A percentile compares a stretch with the other conserved stretches of the same genome.
phyloP scores from a whole-genome alignment of 2,113 vertebrate genomes.

The Halcyon senegalensis region DNA sequence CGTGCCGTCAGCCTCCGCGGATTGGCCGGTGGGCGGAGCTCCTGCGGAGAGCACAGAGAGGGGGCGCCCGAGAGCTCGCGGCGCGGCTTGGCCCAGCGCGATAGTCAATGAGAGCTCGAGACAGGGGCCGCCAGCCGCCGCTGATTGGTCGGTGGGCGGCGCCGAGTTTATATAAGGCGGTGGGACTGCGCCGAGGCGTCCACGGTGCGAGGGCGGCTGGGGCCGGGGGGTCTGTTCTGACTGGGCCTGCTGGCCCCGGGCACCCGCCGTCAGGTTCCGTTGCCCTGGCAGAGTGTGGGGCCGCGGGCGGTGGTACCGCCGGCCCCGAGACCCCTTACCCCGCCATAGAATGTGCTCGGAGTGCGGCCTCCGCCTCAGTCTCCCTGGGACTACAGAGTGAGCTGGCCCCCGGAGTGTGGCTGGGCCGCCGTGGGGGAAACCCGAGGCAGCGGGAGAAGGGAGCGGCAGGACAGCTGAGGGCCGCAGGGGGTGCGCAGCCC shows the following conservation, averaged over 20 bases:
- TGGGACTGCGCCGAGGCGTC: background rate
- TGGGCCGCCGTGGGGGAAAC: too few species aligned
- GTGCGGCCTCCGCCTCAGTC: background rate
- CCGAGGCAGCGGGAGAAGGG: background rate
- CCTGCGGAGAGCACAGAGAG: background rate
- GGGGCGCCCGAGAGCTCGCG: background rate
- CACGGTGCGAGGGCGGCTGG: too few species aligned
- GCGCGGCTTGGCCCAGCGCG: fast-evolving
- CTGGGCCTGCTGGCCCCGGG: too few species aligned
- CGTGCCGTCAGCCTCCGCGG: background rate
- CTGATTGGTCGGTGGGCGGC: background rate
- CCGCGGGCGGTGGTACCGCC: background rate
- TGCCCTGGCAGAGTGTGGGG: background rate
- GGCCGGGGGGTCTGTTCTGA: too few species aligned
- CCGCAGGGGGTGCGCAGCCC: background rate
- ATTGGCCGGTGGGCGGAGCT: background rate
- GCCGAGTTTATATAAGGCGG: background rate
- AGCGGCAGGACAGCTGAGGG: background rate
- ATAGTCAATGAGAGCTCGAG: background rate
- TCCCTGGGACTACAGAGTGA: background rate
- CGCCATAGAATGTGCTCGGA: fast-evolving
- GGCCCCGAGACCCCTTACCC: too few species aligned
- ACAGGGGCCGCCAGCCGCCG: fast-evolving
- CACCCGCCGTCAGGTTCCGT: too few species aligned
- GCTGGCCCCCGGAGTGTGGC: background rate